Conservation (phyloP, 2,888 invertebrate genomes). For the Catocala sponsa region DNA sequence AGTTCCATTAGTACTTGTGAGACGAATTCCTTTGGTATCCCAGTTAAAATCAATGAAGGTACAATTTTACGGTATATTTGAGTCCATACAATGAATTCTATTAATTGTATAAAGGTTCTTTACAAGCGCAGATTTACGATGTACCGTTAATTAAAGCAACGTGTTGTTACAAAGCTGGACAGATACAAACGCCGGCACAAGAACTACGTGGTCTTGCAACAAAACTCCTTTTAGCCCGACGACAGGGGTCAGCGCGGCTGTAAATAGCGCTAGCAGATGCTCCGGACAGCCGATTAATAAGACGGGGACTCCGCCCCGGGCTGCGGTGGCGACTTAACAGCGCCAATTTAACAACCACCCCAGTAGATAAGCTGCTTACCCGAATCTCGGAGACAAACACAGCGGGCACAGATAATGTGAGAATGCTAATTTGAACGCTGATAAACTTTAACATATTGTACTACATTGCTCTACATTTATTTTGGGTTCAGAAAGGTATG, state of each 20-base stretch:
- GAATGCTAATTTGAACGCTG: conserved; percentile 61
- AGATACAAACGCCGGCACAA: conserved; percentile 64
- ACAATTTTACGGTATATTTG: conserved; percentile 36
- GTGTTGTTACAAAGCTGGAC: conserved; percentile 50
- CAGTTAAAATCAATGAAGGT: conserved; percentile 28
- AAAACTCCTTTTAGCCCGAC: conserved; percentile 61
- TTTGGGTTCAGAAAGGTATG: conserved; percentile 3
- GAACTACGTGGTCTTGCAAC: conserved; percentile 68
- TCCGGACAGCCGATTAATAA: conserved; percentile 87
- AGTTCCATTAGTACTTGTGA: conserved; percentile 14
- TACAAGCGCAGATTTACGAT: conserved; percentile 34
- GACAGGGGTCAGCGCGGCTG: conserved; percentile 78
- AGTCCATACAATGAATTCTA: conserved; percentile 18
- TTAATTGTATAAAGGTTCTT: conserved; percentile 19
- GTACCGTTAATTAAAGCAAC: conserved; percentile 47
- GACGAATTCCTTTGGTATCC: conserved; percentile 7
- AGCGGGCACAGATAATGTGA: conserved; percentile 55
- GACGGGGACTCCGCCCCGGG: conserved; percentile 75
- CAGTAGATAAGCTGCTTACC: conserved; percentile 75
- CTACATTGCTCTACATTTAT: not conserved
- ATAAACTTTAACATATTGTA: conserved; percentile 36
- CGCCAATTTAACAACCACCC: conserved; percentile 73
- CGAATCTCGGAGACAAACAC: conserved; percentile 70
- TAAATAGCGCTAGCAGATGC: conserved; percentile 82
- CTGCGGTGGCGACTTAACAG: conserved; percentile 68